Evolutionary conservation across 2,113 vertebrate species (phyloP).

Genomic region (Tauraco erythrolophus): DNA sequence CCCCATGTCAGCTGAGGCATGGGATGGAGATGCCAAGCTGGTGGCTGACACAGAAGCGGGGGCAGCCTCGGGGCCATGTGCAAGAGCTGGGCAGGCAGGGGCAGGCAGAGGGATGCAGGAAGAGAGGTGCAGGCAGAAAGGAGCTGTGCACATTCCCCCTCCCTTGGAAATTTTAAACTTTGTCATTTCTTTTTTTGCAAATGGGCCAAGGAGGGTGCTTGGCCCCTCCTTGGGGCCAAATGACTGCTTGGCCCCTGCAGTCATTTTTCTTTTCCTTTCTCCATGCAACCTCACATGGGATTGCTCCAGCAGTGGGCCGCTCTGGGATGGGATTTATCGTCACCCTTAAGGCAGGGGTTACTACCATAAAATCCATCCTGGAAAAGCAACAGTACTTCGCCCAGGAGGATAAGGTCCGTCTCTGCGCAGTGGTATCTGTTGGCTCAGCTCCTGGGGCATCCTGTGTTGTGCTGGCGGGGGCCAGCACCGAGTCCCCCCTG

Average conservation of each 20-base stretch:
- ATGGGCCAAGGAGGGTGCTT: background rate
- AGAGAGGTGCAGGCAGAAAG: background rate
- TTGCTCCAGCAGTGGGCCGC: background rate
- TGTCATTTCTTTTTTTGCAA: background rate
- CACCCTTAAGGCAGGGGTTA: background rate
- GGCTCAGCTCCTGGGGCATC: background rate
- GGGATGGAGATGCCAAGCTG: background rate
- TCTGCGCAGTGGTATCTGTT: background rate
- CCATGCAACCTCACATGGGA: background rate
- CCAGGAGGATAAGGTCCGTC: background rate
- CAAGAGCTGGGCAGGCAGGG: background rate
- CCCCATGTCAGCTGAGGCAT: constrained; percentile 21
- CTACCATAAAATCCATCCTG: background rate
- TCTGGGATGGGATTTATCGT: background rate
- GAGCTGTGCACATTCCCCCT: background rate
- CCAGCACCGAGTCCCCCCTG: background rate
- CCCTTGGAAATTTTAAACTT: background rate
- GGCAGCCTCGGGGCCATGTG: accelerated
- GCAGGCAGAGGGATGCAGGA: background rate
- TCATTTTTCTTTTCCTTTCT: background rate
- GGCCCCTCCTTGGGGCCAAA: no score
- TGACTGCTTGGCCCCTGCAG: no score
- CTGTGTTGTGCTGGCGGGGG: background rate
- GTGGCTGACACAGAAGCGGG: accelerated
- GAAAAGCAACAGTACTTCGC: background rate